A percentile compares a stretch with the other conserved stretches of the same genome.
These are phyloP conservation scores for Drosophila funebris DNA, from an alignment of 1,140 invertebrate species.

Conservation along the genomic window DNA sequence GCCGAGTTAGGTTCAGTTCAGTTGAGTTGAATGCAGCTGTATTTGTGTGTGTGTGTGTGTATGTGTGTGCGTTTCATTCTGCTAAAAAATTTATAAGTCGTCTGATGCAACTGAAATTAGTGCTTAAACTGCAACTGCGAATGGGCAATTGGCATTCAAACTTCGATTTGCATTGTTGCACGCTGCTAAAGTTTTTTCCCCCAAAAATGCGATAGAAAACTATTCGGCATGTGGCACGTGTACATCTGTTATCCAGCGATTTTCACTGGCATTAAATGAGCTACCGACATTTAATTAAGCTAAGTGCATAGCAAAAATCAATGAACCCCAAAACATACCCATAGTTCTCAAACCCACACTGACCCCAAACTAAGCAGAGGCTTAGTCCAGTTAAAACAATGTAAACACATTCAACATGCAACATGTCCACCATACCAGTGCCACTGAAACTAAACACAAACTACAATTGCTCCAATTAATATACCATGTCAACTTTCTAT, in stretches of 20 bases:
- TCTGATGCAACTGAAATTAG: slow-evolving; percentile 28
- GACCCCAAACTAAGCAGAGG: neutral
- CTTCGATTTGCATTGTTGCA: slow-evolving; percentile 44
- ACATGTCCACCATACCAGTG: neutral
- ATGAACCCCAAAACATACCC: slow-evolving; percentile 26
- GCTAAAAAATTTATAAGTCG: slow-evolving; percentile 54
- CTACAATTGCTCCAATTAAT: neutral
- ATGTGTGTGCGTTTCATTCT: slow-evolving; percentile 23
- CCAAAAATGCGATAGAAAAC: neutral
- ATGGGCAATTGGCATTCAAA: slow-evolving; percentile 71
- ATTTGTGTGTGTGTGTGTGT: neutral
- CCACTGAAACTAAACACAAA: neutral
- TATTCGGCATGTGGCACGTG: neutral
- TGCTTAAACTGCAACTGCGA: slow-evolving; percentile 5
- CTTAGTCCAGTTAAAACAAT: neutral
- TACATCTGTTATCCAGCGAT: neutral
- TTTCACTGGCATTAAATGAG: neutral
- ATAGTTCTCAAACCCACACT: neutral
- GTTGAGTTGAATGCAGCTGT: neutral
- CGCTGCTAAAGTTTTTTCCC: slow-evolving; percentile 14
- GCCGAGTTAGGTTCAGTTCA: neutral
- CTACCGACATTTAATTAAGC: slow-evolving; percentile 71
- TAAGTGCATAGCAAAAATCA: slow-evolving; percentile 68
- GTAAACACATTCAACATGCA: neutral
- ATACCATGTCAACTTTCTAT: neutral